Conservation (phyloP, 2,797 vertebrate species). For the Sus cebifrons region DNA sequence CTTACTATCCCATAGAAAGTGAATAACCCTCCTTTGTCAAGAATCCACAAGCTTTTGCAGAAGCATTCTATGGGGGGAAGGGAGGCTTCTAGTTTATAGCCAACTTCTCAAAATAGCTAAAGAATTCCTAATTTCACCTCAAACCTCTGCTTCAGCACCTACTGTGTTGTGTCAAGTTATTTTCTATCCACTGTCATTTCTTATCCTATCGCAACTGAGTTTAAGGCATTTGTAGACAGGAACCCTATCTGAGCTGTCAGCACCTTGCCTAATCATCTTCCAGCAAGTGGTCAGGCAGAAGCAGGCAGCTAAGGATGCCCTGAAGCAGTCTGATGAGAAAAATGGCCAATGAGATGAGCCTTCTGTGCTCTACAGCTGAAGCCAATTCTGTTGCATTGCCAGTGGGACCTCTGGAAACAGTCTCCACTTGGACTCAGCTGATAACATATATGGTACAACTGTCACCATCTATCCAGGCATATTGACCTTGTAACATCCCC, state of each 20-base stretch:
- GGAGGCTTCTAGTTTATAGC: neutral
- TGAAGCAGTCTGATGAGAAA: neutral
- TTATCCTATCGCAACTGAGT: neutral
- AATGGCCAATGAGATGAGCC: neutral
- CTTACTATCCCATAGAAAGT: neutral
- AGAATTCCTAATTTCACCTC: constrained; percentile 30
- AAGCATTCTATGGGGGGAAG: neutral
- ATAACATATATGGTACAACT: neutral
- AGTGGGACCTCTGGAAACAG: neutral
- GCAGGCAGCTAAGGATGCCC: neutral
- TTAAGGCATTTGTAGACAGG: constrained; percentile 1
- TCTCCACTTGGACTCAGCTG: neutral
- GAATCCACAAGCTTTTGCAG: neutral
- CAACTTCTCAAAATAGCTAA: neutral
- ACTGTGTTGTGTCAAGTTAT: neutral
- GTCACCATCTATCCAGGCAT: neutral
- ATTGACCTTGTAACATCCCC: neutral
- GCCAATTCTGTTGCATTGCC: neutral
- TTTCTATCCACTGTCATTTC: constrained; percentile 22
- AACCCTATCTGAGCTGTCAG: constrained; percentile 63
- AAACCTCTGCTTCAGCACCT: neutral
- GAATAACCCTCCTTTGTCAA: neutral
- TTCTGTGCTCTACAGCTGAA: neutral
- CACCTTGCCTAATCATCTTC: constrained; percentile 16
- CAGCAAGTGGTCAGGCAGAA: neutral